Conservation (phyloP, 2,888 invertebrate species). For the Chrysolina haemoptera region DNA sequence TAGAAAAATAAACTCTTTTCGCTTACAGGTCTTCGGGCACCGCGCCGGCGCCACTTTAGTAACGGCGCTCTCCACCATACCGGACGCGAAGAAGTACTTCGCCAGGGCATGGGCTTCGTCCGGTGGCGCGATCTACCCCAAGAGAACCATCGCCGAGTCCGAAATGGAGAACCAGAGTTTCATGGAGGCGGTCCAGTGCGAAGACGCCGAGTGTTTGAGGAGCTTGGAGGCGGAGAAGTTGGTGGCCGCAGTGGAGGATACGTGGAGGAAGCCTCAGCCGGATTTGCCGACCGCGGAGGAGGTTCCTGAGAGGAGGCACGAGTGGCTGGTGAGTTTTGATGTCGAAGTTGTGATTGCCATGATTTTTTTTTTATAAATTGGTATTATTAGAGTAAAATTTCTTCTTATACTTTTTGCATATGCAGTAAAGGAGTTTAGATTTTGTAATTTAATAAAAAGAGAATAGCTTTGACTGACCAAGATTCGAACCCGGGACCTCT, state of each 20-base stretch:
- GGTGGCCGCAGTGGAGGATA: conserved; percentile 80
- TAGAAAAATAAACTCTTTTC: too few species aligned
- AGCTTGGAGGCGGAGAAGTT: conserved; percentile 73
- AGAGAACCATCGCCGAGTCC: conserved; percentile 74
- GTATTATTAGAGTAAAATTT: background rate
- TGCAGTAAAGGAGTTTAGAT: background rate
- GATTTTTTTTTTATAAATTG: background rate
- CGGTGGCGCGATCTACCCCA: conserved; percentile 82
- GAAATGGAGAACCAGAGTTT: conserved; percentile 77
- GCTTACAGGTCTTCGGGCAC: too few species aligned
- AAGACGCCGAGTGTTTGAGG: conserved; percentile 75
- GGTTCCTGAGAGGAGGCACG: conserved; percentile 75
- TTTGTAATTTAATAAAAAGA: too few species aligned
- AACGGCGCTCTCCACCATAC: conserved; percentile 78
- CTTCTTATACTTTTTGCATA: background rate
- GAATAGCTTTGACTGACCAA: too few species aligned
- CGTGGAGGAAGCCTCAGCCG: conserved; percentile 77
- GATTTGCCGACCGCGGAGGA: conserved; percentile 73
- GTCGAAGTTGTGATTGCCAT: background rate
- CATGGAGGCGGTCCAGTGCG: conserved; percentile 70
- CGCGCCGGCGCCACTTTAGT: conserved; percentile 87
- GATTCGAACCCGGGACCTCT: too few species aligned
- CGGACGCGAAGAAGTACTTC: conserved; percentile 78
- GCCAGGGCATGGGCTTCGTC: conserved; percentile 86
- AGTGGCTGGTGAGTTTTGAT: conserved; percentile 76